phyloP scores from a whole-genome alignment of 2,888 invertebrate species.

The Pollenia amentaria region DNA sequence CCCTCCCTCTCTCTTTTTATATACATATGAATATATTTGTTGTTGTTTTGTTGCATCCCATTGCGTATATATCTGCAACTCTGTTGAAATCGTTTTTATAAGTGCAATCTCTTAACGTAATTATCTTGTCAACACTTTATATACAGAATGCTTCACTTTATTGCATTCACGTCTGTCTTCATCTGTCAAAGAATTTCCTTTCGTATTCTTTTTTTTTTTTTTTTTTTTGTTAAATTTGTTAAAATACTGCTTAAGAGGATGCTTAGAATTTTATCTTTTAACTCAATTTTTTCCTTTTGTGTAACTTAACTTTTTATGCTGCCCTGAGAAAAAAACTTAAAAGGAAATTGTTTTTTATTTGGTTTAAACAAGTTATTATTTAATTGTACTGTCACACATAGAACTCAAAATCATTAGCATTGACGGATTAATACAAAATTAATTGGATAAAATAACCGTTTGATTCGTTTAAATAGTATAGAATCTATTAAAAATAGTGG shows the following conservation, averaged over 20 bases:
- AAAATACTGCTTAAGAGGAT: constrained; percentile 53
- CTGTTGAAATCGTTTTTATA: constrained; percentile 63
- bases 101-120: constrained; percentile 69
- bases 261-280: constrained; percentile 34
- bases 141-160: constrained; percentile 67
- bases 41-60: constrained; percentile 39
- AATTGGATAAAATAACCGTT: too few relatives aligned
- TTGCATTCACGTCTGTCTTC: constrained; percentile 63
- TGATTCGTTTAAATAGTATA: too few relatives aligned
- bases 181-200: constrained; percentile 60
- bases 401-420: too few relatives aligned
- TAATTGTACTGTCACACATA: too few relatives aligned
- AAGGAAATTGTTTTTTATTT: background rate
- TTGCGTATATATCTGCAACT: constrained; percentile 12
- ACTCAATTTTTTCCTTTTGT: background rate
- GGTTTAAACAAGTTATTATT: too few relatives aligned
- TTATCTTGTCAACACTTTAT: constrained; percentile 75
- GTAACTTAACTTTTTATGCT: background rate
- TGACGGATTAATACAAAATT: too few relatives aligned
- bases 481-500: too few relatives aligned
- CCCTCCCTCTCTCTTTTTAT: background rate
- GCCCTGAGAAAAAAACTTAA: background rate
- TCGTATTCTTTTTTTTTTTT: constrained; percentile 2
- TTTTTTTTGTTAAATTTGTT: constrained; percentile 34
- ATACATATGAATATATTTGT: background rate